These are phyloP conservation scores for Pristionchus mayeri DNA, from an alignment of 2,888 invertebrate genomes.

Conservation along the genomic window DNA sequence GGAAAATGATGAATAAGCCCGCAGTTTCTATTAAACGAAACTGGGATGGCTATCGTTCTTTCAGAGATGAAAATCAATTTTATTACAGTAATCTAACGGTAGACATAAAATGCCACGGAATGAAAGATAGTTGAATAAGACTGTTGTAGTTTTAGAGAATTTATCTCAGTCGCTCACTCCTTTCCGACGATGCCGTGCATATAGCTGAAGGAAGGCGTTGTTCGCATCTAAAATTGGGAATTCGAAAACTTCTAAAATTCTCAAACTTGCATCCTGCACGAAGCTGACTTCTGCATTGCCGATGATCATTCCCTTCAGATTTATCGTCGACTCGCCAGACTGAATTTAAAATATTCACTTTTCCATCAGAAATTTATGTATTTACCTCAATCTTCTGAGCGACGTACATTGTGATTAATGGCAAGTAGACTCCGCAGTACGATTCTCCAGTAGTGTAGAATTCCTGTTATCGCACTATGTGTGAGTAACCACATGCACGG, in stretches of 20 bases:
- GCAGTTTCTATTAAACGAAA: too few relatives aligned
- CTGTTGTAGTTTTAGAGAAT: neutral
- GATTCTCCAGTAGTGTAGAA: conserved; percentile 77
- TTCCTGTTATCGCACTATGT: neutral
- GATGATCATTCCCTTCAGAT: conserved; percentile 69
- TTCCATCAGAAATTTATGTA: too few relatives aligned
- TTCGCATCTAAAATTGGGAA: conserved; percentile 69
- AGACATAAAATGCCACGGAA: too few relatives aligned
- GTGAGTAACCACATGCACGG: neutral
- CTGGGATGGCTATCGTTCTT: too few relatives aligned
- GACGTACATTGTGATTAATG: conserved; percentile 13
- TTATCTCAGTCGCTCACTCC: too few relatives aligned
- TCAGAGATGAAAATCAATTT: neutral
- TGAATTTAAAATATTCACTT: conserved; percentile 30
- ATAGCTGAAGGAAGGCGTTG: conserved; percentile 66
- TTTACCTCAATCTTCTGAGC: conserved; percentile 10
- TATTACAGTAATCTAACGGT: too few relatives aligned
- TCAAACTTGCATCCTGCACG: conserved; percentile 15
- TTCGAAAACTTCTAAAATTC: too few relatives aligned
- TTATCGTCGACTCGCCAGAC: conserved; percentile 61
- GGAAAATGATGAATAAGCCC: neutral
- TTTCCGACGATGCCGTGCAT: conserved; percentile 53
- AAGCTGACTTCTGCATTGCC: conserved; percentile 68
- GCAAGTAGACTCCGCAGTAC: conserved; percentile 57
- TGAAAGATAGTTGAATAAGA: too few relatives aligned